Evolutionary conservation across 1,140 invertebrate species (phyloP).

Genomic region (Anastrepha obliqua): DNA sequence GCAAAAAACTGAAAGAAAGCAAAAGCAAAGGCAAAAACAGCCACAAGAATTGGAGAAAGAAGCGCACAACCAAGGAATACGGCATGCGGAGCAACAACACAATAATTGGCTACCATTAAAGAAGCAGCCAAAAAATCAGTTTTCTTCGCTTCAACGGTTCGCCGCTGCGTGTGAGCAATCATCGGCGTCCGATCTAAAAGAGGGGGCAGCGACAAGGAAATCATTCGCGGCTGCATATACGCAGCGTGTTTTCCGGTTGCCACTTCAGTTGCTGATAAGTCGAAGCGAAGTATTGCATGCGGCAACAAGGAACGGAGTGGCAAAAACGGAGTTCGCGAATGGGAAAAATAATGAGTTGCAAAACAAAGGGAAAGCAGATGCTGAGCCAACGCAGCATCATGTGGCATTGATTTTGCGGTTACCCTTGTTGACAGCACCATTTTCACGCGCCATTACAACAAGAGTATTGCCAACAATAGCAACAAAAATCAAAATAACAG

Average conservation of each 20-base stretch:
- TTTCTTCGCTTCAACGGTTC: not conserved
- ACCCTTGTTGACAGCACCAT: conserved; percentile 9
- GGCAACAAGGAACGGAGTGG: not conserved
- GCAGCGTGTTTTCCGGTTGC: conserved; percentile 47
- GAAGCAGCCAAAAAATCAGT: conserved; percentile 36
- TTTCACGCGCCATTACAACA: conserved; percentile 4
- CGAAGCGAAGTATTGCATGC: not conserved
- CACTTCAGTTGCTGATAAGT: not conserved
- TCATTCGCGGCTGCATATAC: conserved; percentile 11
- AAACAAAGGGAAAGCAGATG: not conserved
- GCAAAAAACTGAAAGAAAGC: conserved; percentile 1
- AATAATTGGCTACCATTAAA: conserved; percentile 17
- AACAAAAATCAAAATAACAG: not conserved
- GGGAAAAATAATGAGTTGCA: not conserved
- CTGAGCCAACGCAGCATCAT: not conserved
- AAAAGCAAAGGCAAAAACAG: conserved; percentile 23
- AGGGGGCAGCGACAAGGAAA: not conserved
- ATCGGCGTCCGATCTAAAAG: not conserved
- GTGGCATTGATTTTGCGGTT: conserved; percentile 14
- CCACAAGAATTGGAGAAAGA: not conserved
- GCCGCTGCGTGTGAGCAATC: conserved; percentile 45
- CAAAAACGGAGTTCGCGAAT: not conserved
- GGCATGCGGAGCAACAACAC: not conserved
- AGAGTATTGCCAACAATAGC: not conserved
- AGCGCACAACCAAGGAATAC: not conserved